A percentile compares a stretch with the other conserved stretches of the same genome.
Evolutionary conservation across 1,140 invertebrate species (phyloP).

Genomic region (Cataglyphis hispanica): DNA sequence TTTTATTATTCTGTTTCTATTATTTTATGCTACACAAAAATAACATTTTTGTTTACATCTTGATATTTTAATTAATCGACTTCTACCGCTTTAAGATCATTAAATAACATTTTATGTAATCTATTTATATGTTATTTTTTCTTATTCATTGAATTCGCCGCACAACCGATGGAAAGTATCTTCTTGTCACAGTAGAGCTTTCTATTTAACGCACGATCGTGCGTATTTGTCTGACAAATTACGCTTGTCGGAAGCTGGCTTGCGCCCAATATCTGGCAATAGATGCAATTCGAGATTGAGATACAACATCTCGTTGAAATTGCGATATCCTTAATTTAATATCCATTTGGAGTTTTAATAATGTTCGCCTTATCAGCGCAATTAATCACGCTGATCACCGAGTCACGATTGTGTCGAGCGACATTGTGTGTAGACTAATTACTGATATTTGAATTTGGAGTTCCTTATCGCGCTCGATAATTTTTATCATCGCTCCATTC

Average conservation of each 20-base stretch:
- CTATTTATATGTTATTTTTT: conserved; percentile 17
- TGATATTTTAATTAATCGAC: background rate
- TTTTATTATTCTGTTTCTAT: background rate
- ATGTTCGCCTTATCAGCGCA: background rate
- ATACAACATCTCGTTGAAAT: conserved; percentile 16
- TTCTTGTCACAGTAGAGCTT: background rate
- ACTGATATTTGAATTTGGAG: background rate
- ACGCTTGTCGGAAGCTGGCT: conserved; percentile 33
- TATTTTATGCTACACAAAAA: background rate
- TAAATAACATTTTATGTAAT: background rate
- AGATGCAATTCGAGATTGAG: conserved; percentile 37
- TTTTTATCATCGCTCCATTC: conserved; percentile 6
- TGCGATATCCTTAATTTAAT: background rate
- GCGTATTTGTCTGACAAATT: conserved; percentile 20
- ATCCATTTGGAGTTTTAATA: background rate
- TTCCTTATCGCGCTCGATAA: conserved; percentile 35
- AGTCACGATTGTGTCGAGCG: background rate
- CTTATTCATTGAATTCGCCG: background rate
- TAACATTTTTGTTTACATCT: background rate
- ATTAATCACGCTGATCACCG: conserved; percentile 9
- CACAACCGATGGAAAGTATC: background rate
- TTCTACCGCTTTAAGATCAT: background rate
- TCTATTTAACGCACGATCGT: background rate
- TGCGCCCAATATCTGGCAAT: background rate
- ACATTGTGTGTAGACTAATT: conserved; percentile 6